Conservation (phyloP, 2,113 vertebrate species). For the Corythaixoides concolor region DNA sequence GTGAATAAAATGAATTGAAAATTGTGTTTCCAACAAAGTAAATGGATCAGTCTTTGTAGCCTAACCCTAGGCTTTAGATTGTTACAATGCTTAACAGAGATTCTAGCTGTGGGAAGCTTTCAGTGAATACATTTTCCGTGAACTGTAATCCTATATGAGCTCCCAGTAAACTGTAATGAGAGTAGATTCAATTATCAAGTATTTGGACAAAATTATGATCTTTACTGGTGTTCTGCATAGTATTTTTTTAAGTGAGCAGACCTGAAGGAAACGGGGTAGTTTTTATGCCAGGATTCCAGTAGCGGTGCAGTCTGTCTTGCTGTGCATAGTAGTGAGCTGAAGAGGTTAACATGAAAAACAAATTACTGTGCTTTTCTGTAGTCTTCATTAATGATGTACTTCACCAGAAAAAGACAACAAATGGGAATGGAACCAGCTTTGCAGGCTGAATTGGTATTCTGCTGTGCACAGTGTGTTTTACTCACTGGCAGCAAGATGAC, state of each 20-base stretch:
- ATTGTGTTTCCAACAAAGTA: background rate
- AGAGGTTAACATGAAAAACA: conserved; percentile 46
- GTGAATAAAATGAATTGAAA: background rate
- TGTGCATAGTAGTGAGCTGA: background rate
- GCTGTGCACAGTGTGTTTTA: conserved; percentile 12
- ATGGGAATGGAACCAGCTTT: conserved; percentile 8
- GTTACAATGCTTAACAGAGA: background rate
- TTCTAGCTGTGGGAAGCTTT: background rate
- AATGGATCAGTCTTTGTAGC: background rate
- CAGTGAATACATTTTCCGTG: background rate
- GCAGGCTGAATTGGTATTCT: conserved; percentile 23
- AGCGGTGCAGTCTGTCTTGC: background rate
- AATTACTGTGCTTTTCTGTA: conserved; percentile 22
- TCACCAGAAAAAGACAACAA: conserved; percentile 5
- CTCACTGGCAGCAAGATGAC: conserved; percentile 28
- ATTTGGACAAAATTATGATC: background rate
- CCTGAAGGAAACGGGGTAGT: background rate
- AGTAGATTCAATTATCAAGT: background rate
- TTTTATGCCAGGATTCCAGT: background rate
- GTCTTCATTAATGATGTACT: conserved; percentile 44
- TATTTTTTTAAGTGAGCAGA: background rate
- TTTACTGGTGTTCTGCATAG: background rate
- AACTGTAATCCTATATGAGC: background rate
- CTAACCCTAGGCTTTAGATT: background rate
- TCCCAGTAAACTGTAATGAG: background rate